Percentiles rank a stretch among this genome's conserved stretches.
phyloP scores from a whole-genome alignment of 2,888 invertebrate species.

The Exephanes ischioxanthus region DNA sequence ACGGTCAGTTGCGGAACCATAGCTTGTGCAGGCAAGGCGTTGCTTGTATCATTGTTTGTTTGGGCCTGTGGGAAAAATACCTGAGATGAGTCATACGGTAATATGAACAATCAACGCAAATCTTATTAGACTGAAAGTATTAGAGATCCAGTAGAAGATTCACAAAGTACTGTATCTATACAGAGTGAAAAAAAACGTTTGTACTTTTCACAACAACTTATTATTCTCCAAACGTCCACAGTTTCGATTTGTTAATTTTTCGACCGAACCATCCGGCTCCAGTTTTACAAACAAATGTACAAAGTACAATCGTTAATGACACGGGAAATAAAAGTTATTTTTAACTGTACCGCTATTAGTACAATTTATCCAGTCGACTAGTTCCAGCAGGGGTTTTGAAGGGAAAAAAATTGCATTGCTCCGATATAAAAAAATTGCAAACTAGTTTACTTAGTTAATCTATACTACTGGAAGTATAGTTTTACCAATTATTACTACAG shows the following conservation, averaged over 20 bases:
- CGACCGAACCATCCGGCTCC: too few relatives aligned
- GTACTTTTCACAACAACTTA: background rate
- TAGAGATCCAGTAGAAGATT: background rate
- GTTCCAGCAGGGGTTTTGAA: too few relatives aligned
- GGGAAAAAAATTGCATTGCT: too few relatives aligned
- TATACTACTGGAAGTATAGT: too few relatives aligned
- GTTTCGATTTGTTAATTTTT: too few relatives aligned
- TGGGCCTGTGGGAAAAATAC: slow-evolving; percentile 71
- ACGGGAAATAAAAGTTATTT: too few relatives aligned
- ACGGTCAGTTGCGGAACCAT: slow-evolving; percentile 74
- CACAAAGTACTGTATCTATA: background rate
- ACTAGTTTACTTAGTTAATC: too few relatives aligned
- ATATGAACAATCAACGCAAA: background rate
- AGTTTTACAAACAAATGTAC: too few relatives aligned
- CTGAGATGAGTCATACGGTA: background rate
- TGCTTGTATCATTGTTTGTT: slow-evolving; percentile 69
- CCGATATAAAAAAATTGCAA: background rate
- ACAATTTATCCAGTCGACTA: too few relatives aligned
- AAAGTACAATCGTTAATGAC: too few relatives aligned
- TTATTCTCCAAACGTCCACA: background rate
- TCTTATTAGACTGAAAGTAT: background rate
- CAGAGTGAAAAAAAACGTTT: background rate
- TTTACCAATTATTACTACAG: too few relatives aligned
- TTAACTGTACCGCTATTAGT: too few relatives aligned
- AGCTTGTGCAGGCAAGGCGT: slow-evolving; percentile 67